Conservation (phyloP, 2,888 invertebrate species). For the Geophilus truncorum region DNA sequence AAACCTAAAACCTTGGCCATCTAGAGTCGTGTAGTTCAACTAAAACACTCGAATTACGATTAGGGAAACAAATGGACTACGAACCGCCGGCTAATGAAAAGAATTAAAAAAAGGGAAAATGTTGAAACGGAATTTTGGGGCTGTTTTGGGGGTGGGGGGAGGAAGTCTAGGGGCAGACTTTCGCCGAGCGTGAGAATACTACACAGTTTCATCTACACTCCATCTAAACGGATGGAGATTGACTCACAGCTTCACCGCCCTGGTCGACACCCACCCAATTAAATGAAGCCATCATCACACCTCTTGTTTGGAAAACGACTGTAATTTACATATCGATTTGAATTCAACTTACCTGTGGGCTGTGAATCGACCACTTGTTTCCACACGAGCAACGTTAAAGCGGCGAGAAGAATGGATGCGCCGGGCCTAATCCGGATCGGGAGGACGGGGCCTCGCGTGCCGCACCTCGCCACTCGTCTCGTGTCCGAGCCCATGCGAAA, state of each 20-base stretch:
- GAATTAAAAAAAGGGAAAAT: too few relatives aligned
- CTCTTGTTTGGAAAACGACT: neutral
- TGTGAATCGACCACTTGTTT: neutral
- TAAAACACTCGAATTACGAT: neutral
- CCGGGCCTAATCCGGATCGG: slow-evolving; percentile 2
- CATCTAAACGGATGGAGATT: neutral
- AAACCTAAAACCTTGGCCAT: neutral
- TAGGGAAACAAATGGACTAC: too few relatives aligned
- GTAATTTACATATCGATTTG: neutral
- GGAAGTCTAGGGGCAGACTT: too few relatives aligned
- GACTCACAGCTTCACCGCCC: neutral
- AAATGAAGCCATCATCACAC: neutral
- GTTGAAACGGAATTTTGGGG: too few relatives aligned
- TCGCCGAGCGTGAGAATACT: too few relatives aligned
- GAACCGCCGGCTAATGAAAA: too few relatives aligned
- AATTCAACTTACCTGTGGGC: neutral
- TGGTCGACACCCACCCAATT: neutral
- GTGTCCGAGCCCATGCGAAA: slow-evolving; percentile 10
- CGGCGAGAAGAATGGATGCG: neutral
- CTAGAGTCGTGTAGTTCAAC: neutral
- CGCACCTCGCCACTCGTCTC: neutral
- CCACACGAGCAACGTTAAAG: neutral
- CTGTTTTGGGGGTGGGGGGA: too few relatives aligned
- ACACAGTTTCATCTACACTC: too few relatives aligned
- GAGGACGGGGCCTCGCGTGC: neutral